A percentile compares a stretch with the other conserved stretches of the same genome.
phyloP scores from a whole-genome alignment of 1,140 invertebrate species.

The Plodia interpunctella region DNA sequence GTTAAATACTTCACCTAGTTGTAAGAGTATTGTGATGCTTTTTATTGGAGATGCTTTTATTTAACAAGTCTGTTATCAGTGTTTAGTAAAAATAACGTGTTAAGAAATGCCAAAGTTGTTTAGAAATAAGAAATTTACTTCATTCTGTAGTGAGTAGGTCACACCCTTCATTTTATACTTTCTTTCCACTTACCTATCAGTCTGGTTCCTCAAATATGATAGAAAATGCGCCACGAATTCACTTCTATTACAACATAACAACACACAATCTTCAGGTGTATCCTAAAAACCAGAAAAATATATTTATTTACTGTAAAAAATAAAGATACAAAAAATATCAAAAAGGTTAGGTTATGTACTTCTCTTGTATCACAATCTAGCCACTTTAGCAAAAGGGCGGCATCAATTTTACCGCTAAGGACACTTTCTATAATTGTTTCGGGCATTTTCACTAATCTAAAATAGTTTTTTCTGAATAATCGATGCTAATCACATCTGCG shows the following conservation, averaged over 20 bases:
- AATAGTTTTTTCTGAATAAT: conserved; percentile 21
- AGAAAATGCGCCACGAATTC: conserved; percentile 65
- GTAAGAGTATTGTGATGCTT: too few species aligned
- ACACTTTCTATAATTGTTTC: conserved; percentile 63
- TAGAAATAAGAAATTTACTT: too few species aligned
- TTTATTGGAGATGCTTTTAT: too few species aligned
- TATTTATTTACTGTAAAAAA: conserved; percentile 19
- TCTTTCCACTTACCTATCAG: conserved; percentile 43
- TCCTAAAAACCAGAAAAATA: conserved; percentile 43
- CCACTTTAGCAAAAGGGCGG: conserved; percentile 50
- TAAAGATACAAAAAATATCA: conserved; percentile 14
- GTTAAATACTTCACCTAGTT: too few species aligned
- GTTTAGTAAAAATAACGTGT: too few species aligned
- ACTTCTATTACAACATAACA: conserved; percentile 53
- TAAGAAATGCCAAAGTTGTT: too few species aligned
- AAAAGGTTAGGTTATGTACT: conserved; percentile 51
- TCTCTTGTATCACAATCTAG: conserved; percentile 56
- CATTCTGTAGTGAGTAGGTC: not conserved
- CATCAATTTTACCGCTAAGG: conserved; percentile 51
- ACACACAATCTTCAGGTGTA: conserved; percentile 51
- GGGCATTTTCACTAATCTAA: conserved; percentile 49
- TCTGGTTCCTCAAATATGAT: conserved; percentile 58
- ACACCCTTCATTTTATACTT: not conserved
- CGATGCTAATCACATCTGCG: conserved; percentile 16
- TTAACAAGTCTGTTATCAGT: too few species aligned